Evolutionary conservation across 2,113 vertebrate species (phyloP).

Genomic region (Alouatta palliata): DNA sequence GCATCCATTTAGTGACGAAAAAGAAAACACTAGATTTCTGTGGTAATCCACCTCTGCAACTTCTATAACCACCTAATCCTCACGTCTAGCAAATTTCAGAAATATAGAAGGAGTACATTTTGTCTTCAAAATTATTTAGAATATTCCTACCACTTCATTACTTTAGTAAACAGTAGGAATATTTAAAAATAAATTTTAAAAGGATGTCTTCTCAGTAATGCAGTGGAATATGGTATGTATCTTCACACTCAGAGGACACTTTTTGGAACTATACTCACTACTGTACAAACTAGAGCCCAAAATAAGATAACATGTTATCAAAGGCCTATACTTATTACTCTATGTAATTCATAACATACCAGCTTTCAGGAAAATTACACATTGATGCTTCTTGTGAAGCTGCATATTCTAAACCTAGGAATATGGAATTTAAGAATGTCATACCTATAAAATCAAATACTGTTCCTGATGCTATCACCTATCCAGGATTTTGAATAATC

Average conservation of each 20-base stretch:
- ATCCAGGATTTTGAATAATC: not conserved
- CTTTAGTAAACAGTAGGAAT: slow-evolving; percentile 18
- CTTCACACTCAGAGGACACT: slow-evolving; percentile 48
- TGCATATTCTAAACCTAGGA: slow-evolving; percentile 30
- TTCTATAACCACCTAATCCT: not conserved
- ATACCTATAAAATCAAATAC: slow-evolving; percentile 48
- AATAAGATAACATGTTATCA: slow-evolving; percentile 74
- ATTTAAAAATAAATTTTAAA: slow-evolving; percentile 55
- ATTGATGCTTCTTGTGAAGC: slow-evolving; percentile 60
- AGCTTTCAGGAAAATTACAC: slow-evolving; percentile 70
- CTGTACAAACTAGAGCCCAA: slow-evolving; percentile 70
- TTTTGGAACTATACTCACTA: slow-evolving; percentile 53
- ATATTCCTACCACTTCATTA: not conserved
- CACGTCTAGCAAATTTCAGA: not conserved
- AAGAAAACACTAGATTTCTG: slow-evolving; percentile 29
- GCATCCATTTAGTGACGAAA: not conserved
- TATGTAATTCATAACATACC: slow-evolving; percentile 66
- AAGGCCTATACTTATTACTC: slow-evolving; percentile 72
- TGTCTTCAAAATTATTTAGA: not conserved
- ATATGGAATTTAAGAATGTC: slow-evolving; percentile 41
- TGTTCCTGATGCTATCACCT: not conserved
- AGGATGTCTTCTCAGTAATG: not conserved
- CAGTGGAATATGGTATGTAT: slow-evolving; percentile 40
- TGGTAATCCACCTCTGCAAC: not conserved
- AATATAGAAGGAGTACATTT: not conserved